phyloP scores from a whole-genome alignment of 2,113 vertebrate species.

The Pomatorhinus ruficollis region DNA sequence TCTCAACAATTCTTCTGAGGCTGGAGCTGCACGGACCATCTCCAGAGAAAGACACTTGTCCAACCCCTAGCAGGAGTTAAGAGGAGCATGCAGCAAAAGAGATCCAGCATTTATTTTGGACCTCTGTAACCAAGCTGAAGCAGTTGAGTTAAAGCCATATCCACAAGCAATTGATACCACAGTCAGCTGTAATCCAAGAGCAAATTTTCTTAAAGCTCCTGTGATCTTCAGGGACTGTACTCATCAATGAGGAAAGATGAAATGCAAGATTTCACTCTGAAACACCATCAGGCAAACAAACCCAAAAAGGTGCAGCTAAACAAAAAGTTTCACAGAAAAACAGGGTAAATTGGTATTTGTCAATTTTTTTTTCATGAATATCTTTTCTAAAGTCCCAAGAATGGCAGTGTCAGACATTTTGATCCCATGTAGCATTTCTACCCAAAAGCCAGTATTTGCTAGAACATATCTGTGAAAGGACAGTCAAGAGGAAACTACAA shows the following conservation, averaged over 20 bases:
- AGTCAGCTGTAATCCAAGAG: background rate
- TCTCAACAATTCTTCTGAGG: slow-evolving; percentile 17
- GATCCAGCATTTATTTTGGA: slow-evolving; percentile 5
- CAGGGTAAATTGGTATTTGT: background rate
- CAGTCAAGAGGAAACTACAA: background rate
- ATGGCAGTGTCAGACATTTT: background rate
- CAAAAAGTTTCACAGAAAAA: background rate
- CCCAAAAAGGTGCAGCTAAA: background rate
- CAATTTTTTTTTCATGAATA: background rate
- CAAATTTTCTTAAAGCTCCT: background rate
- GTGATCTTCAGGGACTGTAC: background rate
- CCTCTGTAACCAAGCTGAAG: background rate
- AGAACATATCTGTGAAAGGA: background rate
- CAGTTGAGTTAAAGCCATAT: background rate
- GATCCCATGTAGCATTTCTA: background rate
- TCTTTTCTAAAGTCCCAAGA: background rate
- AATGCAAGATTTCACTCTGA: background rate
- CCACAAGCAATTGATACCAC: background rate
- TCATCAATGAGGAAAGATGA: background rate
- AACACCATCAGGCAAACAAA: background rate
- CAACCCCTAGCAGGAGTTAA: background rate
- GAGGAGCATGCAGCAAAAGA: background rate
- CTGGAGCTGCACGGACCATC: background rate
- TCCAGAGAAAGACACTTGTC: background rate
- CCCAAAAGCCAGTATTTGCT: background rate